Base-by-base conservation (phyloP, 2,113 vertebrate species). In the Prunella himalayana region DNA sequence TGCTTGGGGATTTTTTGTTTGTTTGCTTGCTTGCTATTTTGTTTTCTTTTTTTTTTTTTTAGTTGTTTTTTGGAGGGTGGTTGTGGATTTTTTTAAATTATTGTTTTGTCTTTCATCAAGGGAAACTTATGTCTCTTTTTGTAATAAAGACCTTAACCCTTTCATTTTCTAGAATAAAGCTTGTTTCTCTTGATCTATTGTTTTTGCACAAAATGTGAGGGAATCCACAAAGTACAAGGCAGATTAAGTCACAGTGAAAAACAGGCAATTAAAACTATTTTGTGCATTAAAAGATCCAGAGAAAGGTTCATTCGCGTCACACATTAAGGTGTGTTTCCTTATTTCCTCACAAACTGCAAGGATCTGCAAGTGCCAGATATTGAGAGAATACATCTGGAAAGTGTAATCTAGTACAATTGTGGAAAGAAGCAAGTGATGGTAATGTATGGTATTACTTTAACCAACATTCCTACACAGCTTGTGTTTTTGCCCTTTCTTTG, bases 61-160 rank as follows among this genome's bases (percentile, higher is more conserved):
- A 13, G 4, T 28, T 53, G 7, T 41, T n/a, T 49, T 69, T n/a
- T 13, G 17, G 20, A 14, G 24, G 5, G 11, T 2, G 5, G 1
- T 17, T 21, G 13, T 45, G 17, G 4, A 3, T 0, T n/a, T 56
- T 39, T 53, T 64, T 8, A 5, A 22, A 7, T 23, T n/a, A n/a
- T 14, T 37, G 42, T 1, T 50, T 54, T 53, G 12, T 33, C 65
- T 71, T 71, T 39, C 9, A 8, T 20, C 6, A 20, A 22, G 8
- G 7, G 14, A 87, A 85, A 9, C 4, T 30, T 44, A 41, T 27
- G 42, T 59, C 23, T 79, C 21, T 69, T 61, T 54, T 75, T 0
- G 0, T 61, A 44, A 69, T 37, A 42, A 56, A 49, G 21, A 65
- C 6, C 22, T 33, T 70, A 73, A 35, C 11, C 2, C 3, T 86